Percentiles rank a stretch among this genome's conserved stretches.
phyloP scores from a whole-genome alignment of 1,140 invertebrate genomes.

The Homarus americanus region DNA sequence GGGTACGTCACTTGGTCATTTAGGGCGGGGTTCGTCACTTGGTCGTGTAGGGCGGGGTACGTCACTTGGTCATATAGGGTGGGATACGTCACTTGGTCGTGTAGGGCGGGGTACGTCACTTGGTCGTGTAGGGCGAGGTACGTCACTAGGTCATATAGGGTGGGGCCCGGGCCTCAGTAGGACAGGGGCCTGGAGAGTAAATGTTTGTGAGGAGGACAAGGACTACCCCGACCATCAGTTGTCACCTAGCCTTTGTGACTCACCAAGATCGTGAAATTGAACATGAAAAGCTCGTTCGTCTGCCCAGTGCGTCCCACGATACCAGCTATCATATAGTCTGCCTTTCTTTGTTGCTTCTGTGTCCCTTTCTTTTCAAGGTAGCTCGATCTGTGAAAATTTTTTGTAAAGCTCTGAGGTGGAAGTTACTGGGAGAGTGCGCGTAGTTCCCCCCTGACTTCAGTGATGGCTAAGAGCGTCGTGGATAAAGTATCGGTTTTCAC shows the following conservation, averaged over 20 bases:
- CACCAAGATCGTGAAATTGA: conserved; percentile 27
- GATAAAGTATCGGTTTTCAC: not conserved
- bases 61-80: no score
- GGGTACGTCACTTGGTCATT: no score
- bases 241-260: conserved; percentile 19
- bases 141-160: no score
- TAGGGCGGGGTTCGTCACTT: no score
- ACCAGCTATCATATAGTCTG: not conserved
- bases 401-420: no score
- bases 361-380: not conserved
- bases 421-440: no score
- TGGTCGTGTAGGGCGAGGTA: no score
- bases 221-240: not conserved
- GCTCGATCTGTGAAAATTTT: not conserved
- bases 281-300: conserved; percentile 1
- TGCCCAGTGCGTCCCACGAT: not conserved
- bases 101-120: no score
- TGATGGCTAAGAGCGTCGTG: not conserved
- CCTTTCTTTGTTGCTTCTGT: not conserved
- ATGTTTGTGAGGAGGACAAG: not conserved
- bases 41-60: no score
- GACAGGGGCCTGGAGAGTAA: not conserved
- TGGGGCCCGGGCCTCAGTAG: not conserved
- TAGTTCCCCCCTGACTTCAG: not conserved
- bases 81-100: no score